Base-by-base conservation (phyloP, 2,888 invertebrate species). In the Phragmatobia fuliginosa region DNA sequence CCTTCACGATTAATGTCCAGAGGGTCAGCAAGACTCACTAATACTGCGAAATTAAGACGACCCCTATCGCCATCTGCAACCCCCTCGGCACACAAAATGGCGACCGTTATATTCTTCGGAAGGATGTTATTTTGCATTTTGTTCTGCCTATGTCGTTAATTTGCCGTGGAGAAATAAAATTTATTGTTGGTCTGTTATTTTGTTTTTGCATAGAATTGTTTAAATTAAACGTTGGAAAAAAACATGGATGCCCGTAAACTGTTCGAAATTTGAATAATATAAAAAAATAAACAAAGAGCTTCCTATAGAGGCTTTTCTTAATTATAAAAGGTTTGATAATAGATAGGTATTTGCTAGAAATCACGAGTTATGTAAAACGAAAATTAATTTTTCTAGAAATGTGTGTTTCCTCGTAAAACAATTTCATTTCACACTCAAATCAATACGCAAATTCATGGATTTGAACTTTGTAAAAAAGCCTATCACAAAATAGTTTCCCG, bases 41-140 rank as follows among this genome's bases (percentile, higher is more conserved):
- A 93, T 91, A 91, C 92, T 85, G 88, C 87, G 87, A 94, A 94
- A 94, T 94, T 94, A 95, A 95, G 94, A 95, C 85, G 91, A 92
- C 92, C 93, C 93, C 88, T 90, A 77, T 78, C 81, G 84, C 88
- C 91, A 90, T 90, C 89, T 91, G 90, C 87, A 90, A 90, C 91
- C 91, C 91, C 87, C 83, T 78, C 75, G 78, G 32, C 81, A 81
- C 70, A 80, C 84, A 84, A 88, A 80, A 85, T 85, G 84, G 85
- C 72, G 72, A 70, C 83, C 79, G 78, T 88, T 85, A 87, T 87
- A 77, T 78, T 81, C 75, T 75, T 81, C 80, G 84, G 79, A 82
- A 80, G 81, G 81, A 82, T 78, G 80, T 76, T 73, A 72, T 81
- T 82, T 82, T 73, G 77, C 82, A 82, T 82, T 78, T 82, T 74